Conservation (phyloP, 1,140 invertebrate species). For the Trichonephila clavipes region DNA sequence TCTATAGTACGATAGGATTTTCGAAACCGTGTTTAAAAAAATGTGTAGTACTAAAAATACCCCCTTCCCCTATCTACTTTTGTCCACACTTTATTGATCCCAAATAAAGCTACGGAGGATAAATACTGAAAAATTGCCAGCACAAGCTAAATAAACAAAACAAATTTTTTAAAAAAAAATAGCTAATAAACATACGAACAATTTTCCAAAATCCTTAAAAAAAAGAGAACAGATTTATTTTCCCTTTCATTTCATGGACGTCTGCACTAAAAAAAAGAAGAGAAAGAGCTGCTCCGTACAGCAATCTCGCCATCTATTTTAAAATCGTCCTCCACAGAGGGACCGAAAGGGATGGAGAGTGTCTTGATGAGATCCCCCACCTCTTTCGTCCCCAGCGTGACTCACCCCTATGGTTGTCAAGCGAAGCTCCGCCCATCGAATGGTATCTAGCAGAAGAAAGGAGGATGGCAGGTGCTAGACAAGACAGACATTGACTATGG, state of each 20-base stretch:
- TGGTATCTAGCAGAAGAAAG: slow-evolving; percentile 30
- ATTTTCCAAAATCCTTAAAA: not conserved
- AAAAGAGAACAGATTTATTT: not conserved
- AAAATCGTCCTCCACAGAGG: slow-evolving; percentile 39
- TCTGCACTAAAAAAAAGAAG: not conserved
- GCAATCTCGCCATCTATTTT: slow-evolving; percentile 50
- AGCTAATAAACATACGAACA: not conserved
- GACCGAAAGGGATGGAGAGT: slow-evolving; percentile 58
- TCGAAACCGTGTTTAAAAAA: no score
- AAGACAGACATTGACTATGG: slow-evolving; percentile 63
- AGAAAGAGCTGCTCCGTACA: not conserved
- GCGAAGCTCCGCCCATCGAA: not conserved
- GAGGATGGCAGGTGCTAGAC: slow-evolving; percentile 70
- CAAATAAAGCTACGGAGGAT: no score
- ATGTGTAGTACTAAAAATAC: no score
- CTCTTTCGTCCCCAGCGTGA: slow-evolving; percentile 37
- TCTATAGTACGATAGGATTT: no score
- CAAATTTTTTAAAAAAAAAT: not conserved
- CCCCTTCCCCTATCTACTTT: no score
- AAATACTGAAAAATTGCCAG: no score
- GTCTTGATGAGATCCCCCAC: slow-evolving; percentile 12
- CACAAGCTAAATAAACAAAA: not conserved
- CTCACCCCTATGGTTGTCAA: slow-evolving; percentile 42
- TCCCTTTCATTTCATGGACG: not conserved
- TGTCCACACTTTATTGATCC: no score